phyloP scores from a whole-genome alignment of 2,797 vertebrate genomes.

The Gila robusta region DNA sequence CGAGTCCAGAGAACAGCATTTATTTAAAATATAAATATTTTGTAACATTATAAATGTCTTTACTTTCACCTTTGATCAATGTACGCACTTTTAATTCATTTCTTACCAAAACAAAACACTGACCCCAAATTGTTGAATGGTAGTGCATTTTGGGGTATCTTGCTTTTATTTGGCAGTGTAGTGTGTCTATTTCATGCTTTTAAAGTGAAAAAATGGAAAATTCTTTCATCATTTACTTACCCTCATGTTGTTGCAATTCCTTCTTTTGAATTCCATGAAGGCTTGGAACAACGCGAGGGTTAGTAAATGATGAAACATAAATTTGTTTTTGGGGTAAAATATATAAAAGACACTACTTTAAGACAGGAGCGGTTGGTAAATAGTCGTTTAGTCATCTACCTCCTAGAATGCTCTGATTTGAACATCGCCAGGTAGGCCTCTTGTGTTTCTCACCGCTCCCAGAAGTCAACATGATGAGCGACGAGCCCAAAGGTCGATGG shows the following conservation, averaged over 20 bases:
- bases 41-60: not conserved
- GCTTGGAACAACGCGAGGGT: not conserved
- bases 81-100: not conserved
- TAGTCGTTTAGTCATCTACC: not conserved
- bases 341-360: not conserved
- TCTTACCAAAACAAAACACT: too few species aligned
- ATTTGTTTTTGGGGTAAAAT: not conserved
- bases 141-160: not conserved
- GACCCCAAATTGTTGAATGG: not conserved
- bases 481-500: not conserved
- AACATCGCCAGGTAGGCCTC: not conserved
- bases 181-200: not conserved
- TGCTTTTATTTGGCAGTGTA: not conserved
- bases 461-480: slow-evolving; percentile 14
- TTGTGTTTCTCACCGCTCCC: slow-evolving; percentile 7
- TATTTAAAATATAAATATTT: too few species aligned
- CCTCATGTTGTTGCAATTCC: not conserved
- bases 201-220: not conserved
- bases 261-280: not conserved
- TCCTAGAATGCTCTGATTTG: slow-evolving; percentile 22
- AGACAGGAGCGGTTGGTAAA: not conserved
- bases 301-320: not conserved
- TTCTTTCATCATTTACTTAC: not conserved
- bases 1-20: too few species aligned
- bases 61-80: not conserved